phyloP scores from a whole-genome alignment of 2,113 vertebrate genomes.

The Protomyctophum bolini region DNA sequence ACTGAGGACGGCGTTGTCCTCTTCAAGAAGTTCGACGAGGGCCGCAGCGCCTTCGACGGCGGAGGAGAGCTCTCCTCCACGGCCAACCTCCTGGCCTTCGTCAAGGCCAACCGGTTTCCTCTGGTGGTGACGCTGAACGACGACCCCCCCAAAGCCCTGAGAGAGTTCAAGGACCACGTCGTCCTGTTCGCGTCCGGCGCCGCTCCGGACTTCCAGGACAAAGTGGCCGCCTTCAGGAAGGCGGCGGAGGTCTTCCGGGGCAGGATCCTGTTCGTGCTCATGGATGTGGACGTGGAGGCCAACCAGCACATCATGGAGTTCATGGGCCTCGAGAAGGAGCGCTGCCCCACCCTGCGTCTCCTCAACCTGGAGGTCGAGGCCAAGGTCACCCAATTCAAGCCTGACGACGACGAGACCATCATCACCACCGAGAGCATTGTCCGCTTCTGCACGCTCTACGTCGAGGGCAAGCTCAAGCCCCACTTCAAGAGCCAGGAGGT shows the following conservation, averaged over 20 bases:
- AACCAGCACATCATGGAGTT: slow-evolving; percentile 98
- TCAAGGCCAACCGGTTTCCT: slow-evolving; percentile 94
- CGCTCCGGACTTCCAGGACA: slow-evolving; percentile 84
- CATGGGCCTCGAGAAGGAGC: slow-evolving; percentile 96
- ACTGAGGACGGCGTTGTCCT: slow-evolving; percentile 86
- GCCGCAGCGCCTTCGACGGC: slow-evolving; percentile 89
- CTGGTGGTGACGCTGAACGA: slow-evolving; percentile 82
- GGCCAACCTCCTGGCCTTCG: slow-evolving; percentile 86
- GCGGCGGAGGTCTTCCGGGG: slow-evolving; percentile 91
- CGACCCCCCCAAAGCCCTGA: no score
- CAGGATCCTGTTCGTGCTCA: slow-evolving; percentile 98
- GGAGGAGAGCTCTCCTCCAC: slow-evolving; percentile 84
- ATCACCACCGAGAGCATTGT: slow-evolving; percentile 89
- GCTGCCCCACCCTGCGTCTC: slow-evolving; percentile 93
- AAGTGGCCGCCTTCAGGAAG: slow-evolving; percentile 90
- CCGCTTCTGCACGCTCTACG: slow-evolving; percentile 87
- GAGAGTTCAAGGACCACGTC: slow-evolving; percentile 98
- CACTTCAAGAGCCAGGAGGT: slow-evolving; percentile 98
- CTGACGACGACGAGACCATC: slow-evolving; percentile 80
- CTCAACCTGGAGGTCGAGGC: slow-evolving; percentile 93
- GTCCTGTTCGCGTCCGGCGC: slow-evolving; percentile 93
- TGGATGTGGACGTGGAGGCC: slow-evolving; percentile 92
- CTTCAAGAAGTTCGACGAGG: slow-evolving; percentile 99
- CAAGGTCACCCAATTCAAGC: slow-evolving; percentile 97
- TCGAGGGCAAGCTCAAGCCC: slow-evolving; percentile 95